Conservation (phyloP, 2,113 vertebrate species). For the Natator depressus region DNA sequence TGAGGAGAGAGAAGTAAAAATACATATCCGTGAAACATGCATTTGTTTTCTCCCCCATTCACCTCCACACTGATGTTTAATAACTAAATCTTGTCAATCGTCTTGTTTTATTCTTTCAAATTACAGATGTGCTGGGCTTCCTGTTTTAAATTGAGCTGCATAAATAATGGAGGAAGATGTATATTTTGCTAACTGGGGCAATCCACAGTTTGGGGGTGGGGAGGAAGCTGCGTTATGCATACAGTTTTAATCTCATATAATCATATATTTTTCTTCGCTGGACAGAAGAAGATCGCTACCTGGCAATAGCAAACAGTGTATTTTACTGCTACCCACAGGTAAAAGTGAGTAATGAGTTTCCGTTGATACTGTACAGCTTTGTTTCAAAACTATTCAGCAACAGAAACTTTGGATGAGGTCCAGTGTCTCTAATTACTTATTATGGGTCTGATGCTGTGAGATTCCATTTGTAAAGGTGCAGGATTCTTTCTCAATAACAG, state of each 20-base stretch:
- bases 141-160: not conserved
- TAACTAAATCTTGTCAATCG: not conserved
- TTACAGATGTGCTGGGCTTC: not conserved
- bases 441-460: not conserved
- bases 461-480: not conserved
- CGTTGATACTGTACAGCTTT: not conserved
- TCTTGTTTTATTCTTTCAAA: not conserved
- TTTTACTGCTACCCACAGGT: slow-evolving; percentile 71
- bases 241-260: not conserved
- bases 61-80: not conserved
- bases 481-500: not conserved
- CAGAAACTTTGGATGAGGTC: not conserved
- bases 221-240: not conserved
- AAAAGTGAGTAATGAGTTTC: slow-evolving; percentile 54
- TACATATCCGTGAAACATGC: not conserved
- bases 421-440: not conserved
- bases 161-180: not conserved
- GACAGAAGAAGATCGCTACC: not conserved
- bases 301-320: slow-evolving; percentile 38
- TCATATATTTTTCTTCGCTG: not conserved
- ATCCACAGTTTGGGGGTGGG: not conserved
- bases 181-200: not conserved
- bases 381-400: slow-evolving; percentile 6
- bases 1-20: not conserved
- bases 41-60: slow-evolving; percentile 15